These are phyloP conservation scores for Polypedilum vanderplanki DNA, from an alignment of 1,140 invertebrate genomes.

Conservation along the genomic window DNA sequence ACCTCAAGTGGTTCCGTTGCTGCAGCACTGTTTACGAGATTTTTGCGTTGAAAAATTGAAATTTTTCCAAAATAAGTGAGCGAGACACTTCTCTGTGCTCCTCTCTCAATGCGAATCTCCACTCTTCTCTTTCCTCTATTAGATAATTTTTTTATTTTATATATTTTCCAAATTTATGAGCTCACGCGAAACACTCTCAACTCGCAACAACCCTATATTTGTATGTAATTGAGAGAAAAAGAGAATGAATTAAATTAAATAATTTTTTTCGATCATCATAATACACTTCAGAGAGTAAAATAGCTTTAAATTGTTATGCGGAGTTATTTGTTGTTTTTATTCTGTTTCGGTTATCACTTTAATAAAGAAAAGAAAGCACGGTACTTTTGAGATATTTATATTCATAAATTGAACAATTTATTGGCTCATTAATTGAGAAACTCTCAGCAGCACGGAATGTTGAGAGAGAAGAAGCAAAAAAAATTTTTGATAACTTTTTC, in stretches of 20 bases:
- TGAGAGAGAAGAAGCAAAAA: conserved; percentile 11
- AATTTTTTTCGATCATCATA: neutral
- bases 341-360: neutral
- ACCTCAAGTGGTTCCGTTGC: neutral
- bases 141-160: conserved; percentile 8
- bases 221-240: neutral
- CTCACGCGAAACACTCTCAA: neutral
- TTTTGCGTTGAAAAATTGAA: neutral
- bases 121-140: neutral
- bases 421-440: conserved; percentile 14
- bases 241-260: conserved; percentile 3
- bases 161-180: neutral
- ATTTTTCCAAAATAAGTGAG: neutral
- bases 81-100: neutral
- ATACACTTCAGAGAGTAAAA: neutral
- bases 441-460: neutral
- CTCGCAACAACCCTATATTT: neutral
- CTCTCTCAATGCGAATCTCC: too few species aligned
- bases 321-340: neutral
- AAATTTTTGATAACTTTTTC: conserved; percentile 20
- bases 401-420: conserved; percentile 20
- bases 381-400: conserved; percentile 1
- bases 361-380: neutral
- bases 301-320: conserved; percentile 18
- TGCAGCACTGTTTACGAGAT: neutral